Evolutionary conservation across 1,140 invertebrate genomes (phyloP), one percentile per base, ranked within the genome.

Genomic region (Andrena cerasifolii): DNA sequence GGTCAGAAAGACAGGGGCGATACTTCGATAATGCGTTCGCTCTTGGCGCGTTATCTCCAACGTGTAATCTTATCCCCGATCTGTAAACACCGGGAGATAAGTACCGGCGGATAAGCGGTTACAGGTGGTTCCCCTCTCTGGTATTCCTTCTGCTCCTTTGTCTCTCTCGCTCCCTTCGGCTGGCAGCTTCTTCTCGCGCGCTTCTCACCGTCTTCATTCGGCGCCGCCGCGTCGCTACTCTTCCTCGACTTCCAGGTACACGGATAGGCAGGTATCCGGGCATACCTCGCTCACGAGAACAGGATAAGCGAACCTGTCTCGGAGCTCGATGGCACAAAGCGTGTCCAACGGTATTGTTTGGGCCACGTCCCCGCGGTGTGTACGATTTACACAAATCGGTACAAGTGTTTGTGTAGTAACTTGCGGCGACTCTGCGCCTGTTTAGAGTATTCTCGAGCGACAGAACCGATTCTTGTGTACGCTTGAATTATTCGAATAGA

Each of bases 81-180:
- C 78, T 77, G 83, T 80, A 84, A 84, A 84, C 83, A 83, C 51
- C 61, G 71, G 56, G 72, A 84, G 83, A 84, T 84, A 84, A 79
- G 72, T 84, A 83, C 45, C 70, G 43, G 21, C 24, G 70, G 76
- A 84, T 83, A 83, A 84, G 66, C 58, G 62, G 71, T 84, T 84
- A 83, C 83, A 84, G 83, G 81, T 84, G 81, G 78, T 84, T 83
- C 82, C 47, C 80, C 65, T 70, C 58, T 47, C 62, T 68, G 59
- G 18, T 31, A 5, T 18, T 40, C 53, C 28, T 28, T 53, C 49
- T 16, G 14, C 28, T 8, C 18, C 62, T 66, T 45, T 31, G 51
- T 51, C 47, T 68, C 59, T 82, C 63, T 45, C 36, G 10, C 10
- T 58, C 36, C 3, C 12, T 59, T 53, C 26, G 18, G 18, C 24